Percentiles rank a stretch among this genome's conserved stretches.
phyloP scores from a whole-genome alignment of 2,113 vertebrate genomes.

The Loxodonta africana region DNA sequence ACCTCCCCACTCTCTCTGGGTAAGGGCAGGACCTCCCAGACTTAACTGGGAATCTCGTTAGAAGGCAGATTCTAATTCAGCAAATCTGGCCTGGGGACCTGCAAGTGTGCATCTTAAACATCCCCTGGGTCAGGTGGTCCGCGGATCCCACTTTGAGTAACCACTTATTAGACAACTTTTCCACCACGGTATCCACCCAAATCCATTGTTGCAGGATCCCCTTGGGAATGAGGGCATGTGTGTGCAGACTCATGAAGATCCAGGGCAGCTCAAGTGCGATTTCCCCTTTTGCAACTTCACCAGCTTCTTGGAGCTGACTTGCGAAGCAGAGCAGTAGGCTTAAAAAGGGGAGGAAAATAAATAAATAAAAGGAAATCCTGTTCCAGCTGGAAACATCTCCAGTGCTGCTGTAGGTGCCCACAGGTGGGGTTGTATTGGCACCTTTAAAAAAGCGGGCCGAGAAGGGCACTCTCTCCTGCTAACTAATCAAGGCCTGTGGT shows the following conservation, averaged over 20 bases:
- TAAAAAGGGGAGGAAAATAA: neutral
- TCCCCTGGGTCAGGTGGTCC: fast-evolving
- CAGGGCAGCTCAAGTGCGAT: neutral
- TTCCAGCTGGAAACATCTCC: fast-evolving
- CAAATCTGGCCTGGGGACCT: neutral
- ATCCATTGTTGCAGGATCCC: neutral
- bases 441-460: neutral
- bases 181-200: fast-evolving
- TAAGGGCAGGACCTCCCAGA: neutral
- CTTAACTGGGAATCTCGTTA: neutral
- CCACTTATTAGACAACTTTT: neutral
- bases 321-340: neutral
- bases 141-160: neutral
- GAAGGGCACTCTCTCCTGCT: no score
- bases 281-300: neutral
- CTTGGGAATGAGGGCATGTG: fast-evolving
- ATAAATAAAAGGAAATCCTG: no score
- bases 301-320: neutral
- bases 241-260: neutral
- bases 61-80: neutral
- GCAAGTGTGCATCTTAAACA: neutral
- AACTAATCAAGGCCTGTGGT: neutral
- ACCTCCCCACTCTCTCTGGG: neutral
- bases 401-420: fast-evolving
- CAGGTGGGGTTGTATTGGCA: neutral